Percentiles rank a stretch among this genome's conserved stretches.
phyloP scores from a whole-genome alignment of 92 coral and sea anemone species.

The Porites cylindrica region DNA sequence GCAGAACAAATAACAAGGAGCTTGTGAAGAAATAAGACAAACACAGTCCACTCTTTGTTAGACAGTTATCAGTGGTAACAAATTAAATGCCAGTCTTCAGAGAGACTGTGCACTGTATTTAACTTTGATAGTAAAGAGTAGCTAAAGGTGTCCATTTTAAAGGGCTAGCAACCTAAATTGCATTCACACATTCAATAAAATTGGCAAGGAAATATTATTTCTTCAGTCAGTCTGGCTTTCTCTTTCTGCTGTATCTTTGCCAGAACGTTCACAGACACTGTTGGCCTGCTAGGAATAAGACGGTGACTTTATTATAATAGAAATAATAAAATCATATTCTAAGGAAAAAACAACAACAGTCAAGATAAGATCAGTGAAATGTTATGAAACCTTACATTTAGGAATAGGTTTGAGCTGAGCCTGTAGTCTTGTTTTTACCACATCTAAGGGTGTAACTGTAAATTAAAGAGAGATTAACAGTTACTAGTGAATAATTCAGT shows the following conservation, averaged over 20 bases:
- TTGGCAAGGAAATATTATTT: too few relatives aligned
- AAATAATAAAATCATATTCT: neutral
- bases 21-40: slow-evolving; percentile 42
- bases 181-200: too few relatives aligned
- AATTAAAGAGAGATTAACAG: neutral
- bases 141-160: neutral
- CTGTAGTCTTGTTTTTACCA: slow-evolving; percentile 92
- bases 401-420: slow-evolving; percentile 85
- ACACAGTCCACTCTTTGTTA: neutral
- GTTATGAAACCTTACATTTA: slow-evolving; percentile 53
- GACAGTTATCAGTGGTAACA: neutral
- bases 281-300: too few relatives aligned
- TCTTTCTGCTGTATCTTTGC: too few relatives aligned
- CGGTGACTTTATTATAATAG: too few relatives aligned
- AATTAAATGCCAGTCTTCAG: neutral
- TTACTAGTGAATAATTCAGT: neutral
- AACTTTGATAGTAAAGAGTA: neutral
- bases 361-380: too few relatives aligned
- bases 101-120: neutral
- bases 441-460: slow-evolving; percentile 97
- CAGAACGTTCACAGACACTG: too few relatives aligned
- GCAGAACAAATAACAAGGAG: slow-evolving; percentile 90
- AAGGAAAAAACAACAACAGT: neutral
- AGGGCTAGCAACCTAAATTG: neutral
- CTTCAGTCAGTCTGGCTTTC: too few relatives aligned